Evolutionary conservation across 2,113 vertebrate genomes (phyloP).

Genomic region (Diglossa brunneiventris): DNA sequence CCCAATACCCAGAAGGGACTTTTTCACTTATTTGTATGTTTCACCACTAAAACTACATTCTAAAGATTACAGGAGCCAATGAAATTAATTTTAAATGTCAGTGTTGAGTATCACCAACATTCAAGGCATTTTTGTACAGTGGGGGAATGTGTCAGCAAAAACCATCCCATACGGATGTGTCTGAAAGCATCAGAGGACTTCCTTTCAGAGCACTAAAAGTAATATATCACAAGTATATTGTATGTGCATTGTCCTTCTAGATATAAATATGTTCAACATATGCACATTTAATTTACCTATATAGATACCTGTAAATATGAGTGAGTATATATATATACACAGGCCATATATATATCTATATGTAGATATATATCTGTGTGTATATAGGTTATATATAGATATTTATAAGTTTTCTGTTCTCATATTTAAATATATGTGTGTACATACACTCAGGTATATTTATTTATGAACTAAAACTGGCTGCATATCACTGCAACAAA

Average conservation of each 20-base stretch:
- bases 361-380: neutral
- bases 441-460: neutral
- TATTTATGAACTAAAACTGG: neutral
- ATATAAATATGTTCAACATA: neutral
- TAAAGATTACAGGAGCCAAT: neutral
- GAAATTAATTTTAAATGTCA: neutral
- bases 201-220: neutral
- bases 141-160: neutral
- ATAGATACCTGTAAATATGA: neutral
- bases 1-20: neutral
- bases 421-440: neutral
- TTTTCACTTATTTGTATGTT: neutral
- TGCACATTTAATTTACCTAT: neutral
- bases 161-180: neutral
- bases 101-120: neutral
- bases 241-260: neutral
- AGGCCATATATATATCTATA: neutral
- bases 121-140: neutral
- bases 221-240: neutral
- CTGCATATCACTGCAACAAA: neutral
- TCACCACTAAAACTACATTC: neutral
- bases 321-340: neutral
- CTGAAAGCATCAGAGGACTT: neutral
- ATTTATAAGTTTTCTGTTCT: neutral
- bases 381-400: neutral